Conservation (phyloP, 2,797 vertebrate species). For the Coccyzus lansbergi region DNA sequence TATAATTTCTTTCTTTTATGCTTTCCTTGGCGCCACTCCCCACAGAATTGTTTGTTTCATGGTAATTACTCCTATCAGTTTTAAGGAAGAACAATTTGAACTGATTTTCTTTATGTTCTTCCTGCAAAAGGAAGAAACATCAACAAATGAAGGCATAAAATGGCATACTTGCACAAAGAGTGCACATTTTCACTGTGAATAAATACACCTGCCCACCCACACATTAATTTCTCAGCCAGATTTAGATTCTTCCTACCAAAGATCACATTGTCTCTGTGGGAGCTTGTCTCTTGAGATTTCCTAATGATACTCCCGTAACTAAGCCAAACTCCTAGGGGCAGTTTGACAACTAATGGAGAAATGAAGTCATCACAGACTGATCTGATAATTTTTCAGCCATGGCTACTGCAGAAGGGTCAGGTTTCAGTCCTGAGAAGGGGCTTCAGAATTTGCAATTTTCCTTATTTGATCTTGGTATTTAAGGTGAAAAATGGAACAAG, state of each 20-base stretch:
- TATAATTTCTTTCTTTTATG: neutral
- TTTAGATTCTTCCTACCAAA: conserved; percentile 24
- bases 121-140: neutral
- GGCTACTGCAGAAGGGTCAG: neutral
- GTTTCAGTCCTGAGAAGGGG: neutral
- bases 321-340: conserved; percentile 42
- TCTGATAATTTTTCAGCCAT: neutral
- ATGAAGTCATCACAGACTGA: conserved; percentile 31
- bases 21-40: neutral
- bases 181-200: conserved; percentile 2
- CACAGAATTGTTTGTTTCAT: neutral
- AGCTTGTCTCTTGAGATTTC: conserved; percentile 43
- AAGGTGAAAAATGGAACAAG: neutral
- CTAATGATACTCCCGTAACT: conserved; percentile 2
- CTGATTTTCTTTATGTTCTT: neutral
- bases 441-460: neutral
- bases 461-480: neutral
- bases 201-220: conserved; percentile 43
- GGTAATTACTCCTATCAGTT: neutral
- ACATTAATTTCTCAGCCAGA: conserved; percentile 22
- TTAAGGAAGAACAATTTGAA: neutral
- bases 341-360: conserved; percentile 27
- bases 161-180: neutral
- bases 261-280: conserved; percentile 34
- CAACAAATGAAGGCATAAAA: conserved; percentile 20